phyloP scores from a whole-genome alignment of 2,888 invertebrate species.

The Saturnia japonica region DNA sequence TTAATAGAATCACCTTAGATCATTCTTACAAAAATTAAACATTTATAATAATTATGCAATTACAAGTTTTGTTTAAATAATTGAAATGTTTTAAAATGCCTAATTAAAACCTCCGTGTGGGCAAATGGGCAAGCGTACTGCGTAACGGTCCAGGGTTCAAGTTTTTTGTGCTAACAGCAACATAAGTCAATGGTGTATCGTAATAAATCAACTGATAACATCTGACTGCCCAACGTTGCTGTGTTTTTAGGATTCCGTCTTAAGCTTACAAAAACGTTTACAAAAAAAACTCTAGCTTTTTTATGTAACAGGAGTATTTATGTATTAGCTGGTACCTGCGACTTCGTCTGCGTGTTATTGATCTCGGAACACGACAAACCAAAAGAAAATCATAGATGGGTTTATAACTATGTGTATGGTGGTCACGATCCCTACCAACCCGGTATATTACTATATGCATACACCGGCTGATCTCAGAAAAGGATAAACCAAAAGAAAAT shows the following conservation, averaged over 20 bases:
- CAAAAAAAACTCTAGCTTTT: not conserved
- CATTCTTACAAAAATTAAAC: not conserved
- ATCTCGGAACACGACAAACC: no score
- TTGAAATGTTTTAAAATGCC: not conserved
- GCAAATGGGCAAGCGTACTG: not conserved
- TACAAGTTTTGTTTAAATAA: not conserved
- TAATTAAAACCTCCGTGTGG: not conserved
- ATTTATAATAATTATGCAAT: not conserved
- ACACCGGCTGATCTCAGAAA: no score
- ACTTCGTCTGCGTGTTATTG: no score
- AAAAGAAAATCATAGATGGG: no score
- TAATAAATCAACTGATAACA: slow-evolving; percentile 51
- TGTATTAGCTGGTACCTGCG: no score
- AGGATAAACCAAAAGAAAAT: no score
- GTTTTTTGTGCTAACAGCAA: slow-evolving; percentile 6
- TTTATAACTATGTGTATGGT: no score
- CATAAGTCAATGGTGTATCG: slow-evolving; percentile 10
- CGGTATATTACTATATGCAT: no score
- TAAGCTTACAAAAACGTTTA: not conserved
- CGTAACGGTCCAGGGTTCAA: slow-evolving; percentile 3
- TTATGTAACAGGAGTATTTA: not conserved
- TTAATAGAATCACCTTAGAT: not conserved
- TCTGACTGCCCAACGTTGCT: slow-evolving; percentile 38
- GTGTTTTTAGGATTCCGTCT: slow-evolving; percentile 9
- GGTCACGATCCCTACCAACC: no score